Evolutionary conservation across 2,113 vertebrate genomes (phyloP), one percentile per base, ranked within the genome.

Genomic region (Zootoca vivipara): DNA sequence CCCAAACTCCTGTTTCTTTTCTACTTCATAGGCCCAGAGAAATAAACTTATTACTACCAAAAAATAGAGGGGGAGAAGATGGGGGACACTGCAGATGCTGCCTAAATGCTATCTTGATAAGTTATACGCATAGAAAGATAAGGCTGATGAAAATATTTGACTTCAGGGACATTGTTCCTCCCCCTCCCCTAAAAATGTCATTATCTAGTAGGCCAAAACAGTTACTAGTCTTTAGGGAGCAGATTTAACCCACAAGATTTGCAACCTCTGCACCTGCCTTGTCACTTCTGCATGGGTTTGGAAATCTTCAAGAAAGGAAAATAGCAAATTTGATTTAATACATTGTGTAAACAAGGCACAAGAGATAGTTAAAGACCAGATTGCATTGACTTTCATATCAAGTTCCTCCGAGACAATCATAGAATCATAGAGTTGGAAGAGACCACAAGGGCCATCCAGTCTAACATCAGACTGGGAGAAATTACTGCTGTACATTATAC

Each of bases 1-100:
- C 78, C 38, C 90, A 40, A 30, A 35, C 56, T 87, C 90, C 24
- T 65, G 91, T 91, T 93, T 91, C 52, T 84, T 94, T 90, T 91
- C 24, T 75, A 73, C 90, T 80, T 89, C 84, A 89, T 40, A 91
- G 33, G 10, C 24, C 77, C 69, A 46, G 82, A 38, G 85, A 85
- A 85, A 77, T 69, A 4, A 91, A 40, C 28, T 85, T 92, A 82
- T 80, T 40, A 38, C 33, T 89, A 85, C 8, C 85, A 52, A 9
- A 18, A 86, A 90, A 70, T 35, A 56, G n/a, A 62, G 73, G 78
- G 67, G n/a, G 46, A 6, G 73, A n/a, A 28, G 30, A n/a, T n/a
- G 67, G 6, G 28, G 67, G 26, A 24, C 22, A 24, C 7, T 12
- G 28, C 15, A 35, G 35, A 33, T n/a, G 2, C 80, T n/a, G 88